Percentiles rank a stretch among this genome's conserved stretches.
These are phyloP conservation scores for Epistrophe eligans DNA, from an alignment of 2,888 invertebrate genomes.

Conservation along the genomic window DNA sequence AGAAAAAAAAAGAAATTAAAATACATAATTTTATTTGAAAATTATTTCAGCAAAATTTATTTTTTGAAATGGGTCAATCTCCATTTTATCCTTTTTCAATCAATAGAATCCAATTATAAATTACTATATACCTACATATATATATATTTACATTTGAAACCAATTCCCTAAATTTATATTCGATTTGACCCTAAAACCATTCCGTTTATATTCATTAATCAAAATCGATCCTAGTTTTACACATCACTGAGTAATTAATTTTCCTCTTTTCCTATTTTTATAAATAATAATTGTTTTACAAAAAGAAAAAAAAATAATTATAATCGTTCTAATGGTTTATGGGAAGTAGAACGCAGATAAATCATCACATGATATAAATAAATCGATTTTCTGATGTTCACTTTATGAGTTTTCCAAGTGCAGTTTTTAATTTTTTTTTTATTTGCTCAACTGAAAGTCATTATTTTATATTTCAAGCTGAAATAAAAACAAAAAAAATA, in stretches of 20 bases:
- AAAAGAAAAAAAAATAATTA: background rate
- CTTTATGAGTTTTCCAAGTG: background rate
- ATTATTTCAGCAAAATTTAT: too few relatives aligned
- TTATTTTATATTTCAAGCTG: constrained; percentile 17
- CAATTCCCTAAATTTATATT: background rate
- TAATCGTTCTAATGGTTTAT: background rate
- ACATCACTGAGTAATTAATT: constrained; percentile 6
- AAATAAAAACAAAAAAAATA: constrained; percentile 12
- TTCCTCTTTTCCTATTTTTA: background rate
- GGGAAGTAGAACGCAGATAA: background rate
- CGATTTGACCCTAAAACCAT: background rate
- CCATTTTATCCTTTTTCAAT: background rate
- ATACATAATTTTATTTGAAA: too few relatives aligned
- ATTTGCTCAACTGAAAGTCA: constrained; percentile 15
- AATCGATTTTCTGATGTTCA: constrained; percentile 20
- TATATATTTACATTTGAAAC: background rate
- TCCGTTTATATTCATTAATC: constrained; percentile 1
- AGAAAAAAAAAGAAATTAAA: too few relatives aligned
- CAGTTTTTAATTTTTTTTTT: background rate
- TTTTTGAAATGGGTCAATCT: background rate
- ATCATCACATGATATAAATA: background rate
- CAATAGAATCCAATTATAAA: constrained; percentile 23
- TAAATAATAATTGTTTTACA: background rate
- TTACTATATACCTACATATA: too few relatives aligned
- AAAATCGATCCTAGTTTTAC: constrained; percentile 4